phyloP scores from a whole-genome alignment of 2,888 invertebrate genomes.

The Hemithea aestivaria region DNA sequence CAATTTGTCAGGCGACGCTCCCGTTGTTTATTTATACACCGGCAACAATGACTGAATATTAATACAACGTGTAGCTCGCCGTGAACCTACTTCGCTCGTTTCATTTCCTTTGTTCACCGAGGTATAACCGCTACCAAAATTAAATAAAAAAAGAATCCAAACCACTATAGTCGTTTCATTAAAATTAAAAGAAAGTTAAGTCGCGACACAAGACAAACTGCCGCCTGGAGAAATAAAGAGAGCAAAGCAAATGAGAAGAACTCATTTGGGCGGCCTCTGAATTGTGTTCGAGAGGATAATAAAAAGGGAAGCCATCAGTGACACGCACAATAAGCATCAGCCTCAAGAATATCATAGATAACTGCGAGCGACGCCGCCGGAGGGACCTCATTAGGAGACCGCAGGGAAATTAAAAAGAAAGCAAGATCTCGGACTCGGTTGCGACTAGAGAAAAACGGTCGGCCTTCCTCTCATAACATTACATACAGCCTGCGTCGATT shows the following conservation, averaged over 20 bases:
- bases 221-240: slow-evolving; percentile 77
- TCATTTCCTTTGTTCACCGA: slow-evolving; percentile 22
- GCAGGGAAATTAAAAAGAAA: slow-evolving; percentile 80
- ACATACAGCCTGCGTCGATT: slow-evolving; percentile 76
- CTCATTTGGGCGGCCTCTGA: slow-evolving; percentile 75
- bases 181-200: slow-evolving; percentile 69
- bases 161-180: slow-evolving; percentile 52
- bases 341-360: slow-evolving; percentile 80
- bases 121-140: slow-evolving; percentile 36
- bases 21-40: slow-evolving; percentile 32
- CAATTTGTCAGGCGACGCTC: slow-evolving; percentile 62
- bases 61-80: slow-evolving; percentile 18
- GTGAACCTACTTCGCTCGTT: too few relatives aligned
- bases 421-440: slow-evolving; percentile 78
- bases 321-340: slow-evolving; percentile 80
- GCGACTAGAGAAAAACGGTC: slow-evolving; percentile 68
- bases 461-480: slow-evolving; percentile 77
- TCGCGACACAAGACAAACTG: slow-evolving; percentile 72
- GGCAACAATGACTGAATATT: slow-evolving; percentile 22
- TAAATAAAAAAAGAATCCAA: slow-evolving; percentile 43
- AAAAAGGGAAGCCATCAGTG: slow-evolving; percentile 79
- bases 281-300: slow-evolving; percentile 79
- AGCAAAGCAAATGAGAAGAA: slow-evolving; percentile 75
- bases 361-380: slow-evolving; percentile 65
- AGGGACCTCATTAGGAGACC: slow-evolving; percentile 78